Percentiles rank a stretch among this genome's conserved stretches.
These are phyloP conservation scores for Hippocampus guttulatus DNA, from an alignment of 2,113 vertebrate genomes.

Conservation along the genomic window DNA sequence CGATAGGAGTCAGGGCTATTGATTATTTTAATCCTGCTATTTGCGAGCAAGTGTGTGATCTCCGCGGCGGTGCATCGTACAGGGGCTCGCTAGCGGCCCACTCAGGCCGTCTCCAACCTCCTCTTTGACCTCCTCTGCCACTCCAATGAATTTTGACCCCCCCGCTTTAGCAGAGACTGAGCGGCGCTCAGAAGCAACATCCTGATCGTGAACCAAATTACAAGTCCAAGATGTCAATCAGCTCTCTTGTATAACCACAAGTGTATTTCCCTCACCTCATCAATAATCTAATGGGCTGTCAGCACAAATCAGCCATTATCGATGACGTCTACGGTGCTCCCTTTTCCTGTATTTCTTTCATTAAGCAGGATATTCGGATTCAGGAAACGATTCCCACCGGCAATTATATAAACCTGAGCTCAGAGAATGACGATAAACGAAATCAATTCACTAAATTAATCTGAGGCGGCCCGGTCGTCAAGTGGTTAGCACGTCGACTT, in stretches of 20 bases:
- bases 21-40: slow-evolving; percentile 83
- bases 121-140: slow-evolving; percentile 50
- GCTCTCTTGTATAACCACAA: slow-evolving; percentile 53
- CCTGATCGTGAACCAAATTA: slow-evolving; percentile 49
- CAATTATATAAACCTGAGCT: not conserved
- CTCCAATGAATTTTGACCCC: slow-evolving; percentile 77
- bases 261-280: slow-evolving; percentile 42
- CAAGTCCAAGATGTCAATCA: slow-evolving; percentile 56
- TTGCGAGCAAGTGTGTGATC: slow-evolving; percentile 79
- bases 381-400: not conserved
- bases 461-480: no score
- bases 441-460: not conserved
- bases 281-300: slow-evolving; percentile 26
- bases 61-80: slow-evolving; percentile 76
- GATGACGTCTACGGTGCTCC: not conserved
- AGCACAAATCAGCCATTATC: not conserved
- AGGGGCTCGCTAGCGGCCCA: slow-evolving; percentile 78
- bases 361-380: no score
- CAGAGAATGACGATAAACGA: not conserved
- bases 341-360: not conserved
- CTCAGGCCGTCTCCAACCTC: slow-evolving; percentile 70
- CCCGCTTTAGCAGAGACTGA: slow-evolving; percentile 65
- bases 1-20: slow-evolving; percentile 78
- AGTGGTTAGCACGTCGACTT: no score
- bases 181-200: slow-evolving; percentile 58